These are phyloP conservation scores for fruit fly (Drosophila melanogaster) DNA, from an alignment of 1,140 invertebrate species.

Conservation along the genomic window DNA sequence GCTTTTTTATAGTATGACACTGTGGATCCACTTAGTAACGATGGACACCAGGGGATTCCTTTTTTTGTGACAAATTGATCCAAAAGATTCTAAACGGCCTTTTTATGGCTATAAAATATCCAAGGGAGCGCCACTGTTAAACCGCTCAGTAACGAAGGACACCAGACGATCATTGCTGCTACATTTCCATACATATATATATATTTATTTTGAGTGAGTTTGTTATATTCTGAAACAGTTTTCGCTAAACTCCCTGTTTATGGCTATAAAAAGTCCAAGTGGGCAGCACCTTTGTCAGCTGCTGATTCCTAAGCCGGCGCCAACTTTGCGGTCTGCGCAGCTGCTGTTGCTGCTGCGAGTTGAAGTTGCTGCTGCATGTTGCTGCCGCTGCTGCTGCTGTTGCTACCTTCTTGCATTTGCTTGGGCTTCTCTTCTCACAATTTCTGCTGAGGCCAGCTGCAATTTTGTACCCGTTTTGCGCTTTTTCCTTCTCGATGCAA, in stretches of 20 bases:
- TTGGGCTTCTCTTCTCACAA: slow-evolving; percentile 35
- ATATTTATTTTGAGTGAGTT: no score
- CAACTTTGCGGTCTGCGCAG: slow-evolving; percentile 33
- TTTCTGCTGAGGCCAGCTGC: slow-evolving; percentile 48
- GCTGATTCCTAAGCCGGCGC: slow-evolving; percentile 14
- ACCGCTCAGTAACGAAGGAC: no score
- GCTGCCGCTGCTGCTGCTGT: slow-evolving; percentile 7
- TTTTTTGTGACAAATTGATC: no score
- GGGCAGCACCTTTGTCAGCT: slow-evolving; percentile 19
- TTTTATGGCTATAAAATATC: no score
- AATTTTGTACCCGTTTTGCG: slow-evolving; percentile 25
- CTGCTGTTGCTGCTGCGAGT: slow-evolving; percentile 18
- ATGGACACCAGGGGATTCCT: no score
- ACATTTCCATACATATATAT: no score
- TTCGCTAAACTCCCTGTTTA: neutral
- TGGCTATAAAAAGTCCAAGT: slow-evolving; percentile 4
- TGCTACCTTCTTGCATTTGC: slow-evolving; percentile 34
- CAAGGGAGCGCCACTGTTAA: no score
- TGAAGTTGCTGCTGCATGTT: neutral
- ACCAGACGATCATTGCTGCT: no score
- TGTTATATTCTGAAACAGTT: no score
- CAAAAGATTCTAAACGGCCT: neutral
- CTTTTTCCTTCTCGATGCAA: slow-evolving; percentile 47
- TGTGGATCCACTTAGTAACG: no score
- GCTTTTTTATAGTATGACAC: no score